A percentile compares a stretch with the other conserved stretches of the same genome.
phyloP scores from a whole-genome alignment of 1,140 invertebrate genomes.

The Drosophila saltans region DNA sequence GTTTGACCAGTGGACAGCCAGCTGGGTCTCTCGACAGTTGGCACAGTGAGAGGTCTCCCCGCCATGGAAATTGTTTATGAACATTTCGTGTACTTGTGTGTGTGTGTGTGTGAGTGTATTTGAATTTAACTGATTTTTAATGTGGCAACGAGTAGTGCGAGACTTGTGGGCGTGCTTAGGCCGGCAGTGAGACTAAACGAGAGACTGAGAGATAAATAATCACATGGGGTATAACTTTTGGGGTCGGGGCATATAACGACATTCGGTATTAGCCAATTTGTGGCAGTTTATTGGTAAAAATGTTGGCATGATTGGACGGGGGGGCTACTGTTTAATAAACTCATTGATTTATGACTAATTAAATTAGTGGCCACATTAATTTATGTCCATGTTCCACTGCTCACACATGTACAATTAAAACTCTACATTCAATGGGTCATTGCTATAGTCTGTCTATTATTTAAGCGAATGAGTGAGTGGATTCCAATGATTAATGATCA shows the following conservation, averaged over 20 bases:
- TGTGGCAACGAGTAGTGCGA: constrained; percentile 37
- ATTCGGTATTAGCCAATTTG: constrained; percentile 77
- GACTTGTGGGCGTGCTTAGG: constrained; percentile 53
- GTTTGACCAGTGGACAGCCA: constrained; percentile 50
- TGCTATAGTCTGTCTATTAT: constrained; percentile 44
- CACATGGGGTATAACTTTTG: constrained; percentile 52
- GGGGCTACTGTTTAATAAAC: constrained; percentile 81
- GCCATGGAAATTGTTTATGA: constrained; percentile 75
- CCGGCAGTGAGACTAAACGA: neutral
- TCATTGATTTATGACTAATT: constrained; percentile 80
- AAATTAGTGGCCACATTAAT: constrained; percentile 74
- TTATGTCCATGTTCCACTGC: constrained; percentile 58
- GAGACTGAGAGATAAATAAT: constrained; percentile 60
- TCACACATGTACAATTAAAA: constrained; percentile 60
- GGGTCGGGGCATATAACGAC: constrained; percentile 58
- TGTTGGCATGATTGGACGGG: constrained; percentile 68
- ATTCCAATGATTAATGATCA: constrained; percentile 74
- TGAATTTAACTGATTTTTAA: constrained; percentile 80
- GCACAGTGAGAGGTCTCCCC: constrained; percentile 54
- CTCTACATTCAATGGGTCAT: constrained; percentile 64
- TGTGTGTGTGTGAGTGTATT: constrained; percentile 50
- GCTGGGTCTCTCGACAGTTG: constrained; percentile 53
- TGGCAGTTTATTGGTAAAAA: constrained; percentile 74
- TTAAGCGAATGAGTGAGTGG: constrained; percentile 29
- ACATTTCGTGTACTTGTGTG: constrained; percentile 27